Conservation (phyloP, 2,797 vertebrate genomes). For the Mus minutoides region DNA sequence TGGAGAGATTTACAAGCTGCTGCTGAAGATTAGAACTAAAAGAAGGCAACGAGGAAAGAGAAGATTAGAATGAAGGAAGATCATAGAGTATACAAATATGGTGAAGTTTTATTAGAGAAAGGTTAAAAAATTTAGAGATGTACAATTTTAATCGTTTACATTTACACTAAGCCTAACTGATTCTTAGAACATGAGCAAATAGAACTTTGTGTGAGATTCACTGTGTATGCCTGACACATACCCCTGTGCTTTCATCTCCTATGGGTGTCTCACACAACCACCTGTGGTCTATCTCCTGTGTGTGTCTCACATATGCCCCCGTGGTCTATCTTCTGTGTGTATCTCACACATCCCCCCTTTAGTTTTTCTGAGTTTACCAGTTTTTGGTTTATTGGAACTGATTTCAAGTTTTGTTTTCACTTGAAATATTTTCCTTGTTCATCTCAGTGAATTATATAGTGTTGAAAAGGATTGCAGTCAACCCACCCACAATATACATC, state of each 20-base stretch:
- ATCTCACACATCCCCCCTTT: background rate
- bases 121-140: conserved; percentile 51
- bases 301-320: no score
- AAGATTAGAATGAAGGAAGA: conserved; percentile 53
- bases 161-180: background rate
- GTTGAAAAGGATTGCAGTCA: conserved; percentile 58
- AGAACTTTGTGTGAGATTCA: background rate
- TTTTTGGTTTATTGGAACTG: conserved; percentile 49
- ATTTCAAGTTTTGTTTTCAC: conserved; percentile 16
- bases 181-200: conserved; percentile 40
- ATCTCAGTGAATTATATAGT: conserved; percentile 46
- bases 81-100: conserved; percentile 51
- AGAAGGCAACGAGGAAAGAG: conserved; percentile 60
- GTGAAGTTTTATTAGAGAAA: conserved; percentile 58
- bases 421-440: conserved; percentile 51
- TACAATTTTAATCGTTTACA: conserved; percentile 24
- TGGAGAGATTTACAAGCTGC: conserved; percentile 74
- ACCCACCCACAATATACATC: background rate
- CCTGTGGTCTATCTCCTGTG: no score
- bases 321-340: no score
- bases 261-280: no score
- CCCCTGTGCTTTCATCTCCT: background rate
- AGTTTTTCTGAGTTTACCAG: background rate
- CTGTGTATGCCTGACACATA: background rate
- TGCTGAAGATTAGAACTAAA: conserved; percentile 68